Conservation (phyloP, 2,797 vertebrate genomes). For the Microchirus variegatus region DNA sequence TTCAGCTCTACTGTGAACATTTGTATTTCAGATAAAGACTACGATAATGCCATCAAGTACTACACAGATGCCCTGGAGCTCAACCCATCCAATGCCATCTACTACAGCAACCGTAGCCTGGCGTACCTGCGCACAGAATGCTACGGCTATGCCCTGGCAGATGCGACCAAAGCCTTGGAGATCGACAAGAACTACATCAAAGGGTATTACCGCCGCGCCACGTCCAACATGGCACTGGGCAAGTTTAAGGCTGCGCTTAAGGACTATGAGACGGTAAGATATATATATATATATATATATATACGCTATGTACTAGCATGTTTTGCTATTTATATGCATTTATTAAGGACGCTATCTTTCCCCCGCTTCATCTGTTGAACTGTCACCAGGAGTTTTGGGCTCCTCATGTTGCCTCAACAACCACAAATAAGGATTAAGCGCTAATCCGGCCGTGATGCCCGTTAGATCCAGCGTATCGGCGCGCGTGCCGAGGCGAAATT, state of each 20-base stretch:
- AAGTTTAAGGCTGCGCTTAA: slow-evolving; percentile 94
- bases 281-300: too few relatives aligned
- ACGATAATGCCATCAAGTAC: slow-evolving; percentile 92
- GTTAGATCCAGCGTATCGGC: slow-evolving; percentile 38
- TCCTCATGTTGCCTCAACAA: slow-evolving; percentile 30
- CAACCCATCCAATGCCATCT: slow-evolving; percentile 90
- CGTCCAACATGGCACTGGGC: slow-evolving; percentile 96
- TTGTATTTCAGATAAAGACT: slow-evolving; percentile 88
- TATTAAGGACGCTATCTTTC: neutral
- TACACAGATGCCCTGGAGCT: slow-evolving; percentile 92
- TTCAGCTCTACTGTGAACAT: too few relatives aligned
- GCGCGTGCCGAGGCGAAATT: slow-evolving; percentile 33
- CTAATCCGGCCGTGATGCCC: slow-evolving; percentile 53
- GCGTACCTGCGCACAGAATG: slow-evolving; percentile 96
- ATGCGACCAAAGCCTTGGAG: slow-evolving; percentile 90
- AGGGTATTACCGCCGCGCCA: slow-evolving; percentile 93
- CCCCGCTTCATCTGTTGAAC: slow-evolving; percentile 7
- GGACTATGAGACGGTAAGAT: slow-evolving; percentile 93
- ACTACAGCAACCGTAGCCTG: slow-evolving; percentile 95
- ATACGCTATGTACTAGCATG: neutral
- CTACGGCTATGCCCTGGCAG: slow-evolving; percentile 93
- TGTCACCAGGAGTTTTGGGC: slow-evolving; percentile 4
- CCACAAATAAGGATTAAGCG: slow-evolving; percentile 40
- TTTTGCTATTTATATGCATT: neutral
- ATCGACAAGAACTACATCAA: slow-evolving; percentile 95